These are phyloP conservation scores for Tangachromis dhanisi DNA, from an alignment of 2,113 vertebrate genomes.

Conservation along the genomic window DNA sequence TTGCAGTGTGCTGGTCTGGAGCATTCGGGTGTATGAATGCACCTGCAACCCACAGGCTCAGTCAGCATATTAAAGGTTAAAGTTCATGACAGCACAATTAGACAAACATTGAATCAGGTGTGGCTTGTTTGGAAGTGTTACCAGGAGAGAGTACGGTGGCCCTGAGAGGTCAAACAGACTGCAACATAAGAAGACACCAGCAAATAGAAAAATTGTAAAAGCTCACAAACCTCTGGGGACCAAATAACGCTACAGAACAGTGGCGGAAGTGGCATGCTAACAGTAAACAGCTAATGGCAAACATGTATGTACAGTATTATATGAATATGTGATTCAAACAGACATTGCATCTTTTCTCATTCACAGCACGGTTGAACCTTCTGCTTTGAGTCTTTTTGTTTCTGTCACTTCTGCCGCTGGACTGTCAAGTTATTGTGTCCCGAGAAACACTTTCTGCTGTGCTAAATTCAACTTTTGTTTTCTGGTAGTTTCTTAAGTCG, in stretches of 20 bases:
- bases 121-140: neutral
- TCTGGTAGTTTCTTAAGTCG: neutral
- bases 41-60: neutral
- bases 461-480: neutral
- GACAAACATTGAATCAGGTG: rapidly evolving
- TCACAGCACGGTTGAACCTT: neutral
- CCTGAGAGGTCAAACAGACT: neutral
- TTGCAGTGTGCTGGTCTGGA: neutral
- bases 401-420: neutral
- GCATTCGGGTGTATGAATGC: rapidly evolving
- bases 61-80: neutral
- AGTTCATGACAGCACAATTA: neutral
- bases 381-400: neutral
- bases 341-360: neutral
- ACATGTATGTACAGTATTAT: neutral
- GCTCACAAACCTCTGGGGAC: neutral
- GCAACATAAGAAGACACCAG: neutral
- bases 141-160: neutral
- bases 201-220: neutral
- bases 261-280: neutral
- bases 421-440: neutral
- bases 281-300: neutral
- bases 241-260: neutral
- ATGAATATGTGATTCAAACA: neutral
- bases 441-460: neutral